Evolutionary conservation across 2,113 vertebrate species (phyloP).

Genomic region (Nothobranchius kuhntae): DNA sequence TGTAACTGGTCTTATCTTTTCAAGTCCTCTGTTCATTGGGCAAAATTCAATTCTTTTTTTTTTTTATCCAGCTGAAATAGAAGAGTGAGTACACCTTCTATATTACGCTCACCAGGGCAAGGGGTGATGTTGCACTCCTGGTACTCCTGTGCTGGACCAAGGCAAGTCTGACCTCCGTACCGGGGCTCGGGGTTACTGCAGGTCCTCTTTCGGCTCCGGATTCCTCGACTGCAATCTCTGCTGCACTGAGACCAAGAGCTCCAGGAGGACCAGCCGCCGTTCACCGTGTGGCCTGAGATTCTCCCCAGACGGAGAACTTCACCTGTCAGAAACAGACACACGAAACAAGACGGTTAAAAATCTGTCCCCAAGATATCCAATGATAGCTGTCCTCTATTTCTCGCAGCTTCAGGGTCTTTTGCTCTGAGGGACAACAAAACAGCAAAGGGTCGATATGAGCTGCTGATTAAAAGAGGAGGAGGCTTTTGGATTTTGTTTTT

Average conservation of each 20-base stretch:
- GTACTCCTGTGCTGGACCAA: conserved; percentile 89
- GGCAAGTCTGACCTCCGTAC: conserved; percentile 88
- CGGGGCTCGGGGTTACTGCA: conserved; percentile 94
- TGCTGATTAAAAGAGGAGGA: conserved; percentile 26
- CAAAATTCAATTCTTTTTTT: neutral
- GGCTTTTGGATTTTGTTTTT: conserved; percentile 6
- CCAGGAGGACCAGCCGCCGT: conserved; percentile 94
- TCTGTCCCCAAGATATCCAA: neutral
- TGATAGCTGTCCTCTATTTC: conserved; percentile 2
- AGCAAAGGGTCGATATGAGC: conserved; percentile 41
- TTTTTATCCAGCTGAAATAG: neutral
- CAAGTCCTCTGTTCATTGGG: neutral
- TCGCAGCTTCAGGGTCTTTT: conserved; percentile 17
- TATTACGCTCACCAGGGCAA: conserved; percentile 86
- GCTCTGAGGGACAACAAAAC: conserved; percentile 30
- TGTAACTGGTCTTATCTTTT: conserved; percentile 5
- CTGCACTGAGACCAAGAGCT: conserved; percentile 94
- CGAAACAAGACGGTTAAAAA: neutral
- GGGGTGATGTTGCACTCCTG: conserved; percentile 96
- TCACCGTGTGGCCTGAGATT: conserved; percentile 86
- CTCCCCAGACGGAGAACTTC: conserved; percentile 89
- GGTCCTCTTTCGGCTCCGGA: conserved; percentile 89
- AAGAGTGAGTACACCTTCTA: neutral
- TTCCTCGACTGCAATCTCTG: conserved; percentile 92
- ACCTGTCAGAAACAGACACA: conserved; percentile 64